Conservation (phyloP, 2,888 invertebrate genomes). For the Cetonia aurata region DNA sequence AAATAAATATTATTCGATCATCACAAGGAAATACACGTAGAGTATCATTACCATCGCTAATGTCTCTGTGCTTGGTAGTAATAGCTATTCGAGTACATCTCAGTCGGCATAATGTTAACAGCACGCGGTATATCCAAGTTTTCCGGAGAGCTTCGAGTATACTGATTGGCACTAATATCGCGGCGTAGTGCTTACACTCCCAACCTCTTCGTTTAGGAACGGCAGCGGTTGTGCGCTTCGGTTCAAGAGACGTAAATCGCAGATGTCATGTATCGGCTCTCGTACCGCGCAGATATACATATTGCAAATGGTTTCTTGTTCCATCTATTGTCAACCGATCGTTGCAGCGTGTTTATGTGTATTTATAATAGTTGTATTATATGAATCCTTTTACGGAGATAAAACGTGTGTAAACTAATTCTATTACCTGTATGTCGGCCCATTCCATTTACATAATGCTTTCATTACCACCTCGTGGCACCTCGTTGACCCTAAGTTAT, state of each 20-base stretch:
- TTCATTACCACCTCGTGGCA: slow-evolving; percentile 54
- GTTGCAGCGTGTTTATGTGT: slow-evolving; percentile 41
- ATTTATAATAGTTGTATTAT: slow-evolving; percentile 45
- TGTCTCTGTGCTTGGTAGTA: slow-evolving; percentile 17
- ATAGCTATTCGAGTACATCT: slow-evolving; percentile 6
- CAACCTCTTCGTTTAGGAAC: slow-evolving; percentile 25
- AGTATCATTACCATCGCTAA: slow-evolving; percentile 26
- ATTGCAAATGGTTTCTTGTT: slow-evolving; percentile 46
- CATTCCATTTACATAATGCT: slow-evolving; percentile 54
- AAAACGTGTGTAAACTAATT: slow-evolving; percentile 50
- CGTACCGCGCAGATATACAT: slow-evolving; percentile 39
- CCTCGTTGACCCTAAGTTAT: slow-evolving; percentile 52
- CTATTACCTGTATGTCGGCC: slow-evolving; percentile 51
- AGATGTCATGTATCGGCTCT: slow-evolving; percentile 39
- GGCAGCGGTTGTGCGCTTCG: slow-evolving; percentile 17
- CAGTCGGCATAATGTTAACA: slow-evolving; percentile 14
- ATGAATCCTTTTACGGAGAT: slow-evolving; percentile 47
- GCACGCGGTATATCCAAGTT: slow-evolving; percentile 22
- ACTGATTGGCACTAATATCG: slow-evolving; percentile 28
- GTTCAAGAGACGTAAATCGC: slow-evolving; percentile 41
- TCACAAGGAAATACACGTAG: not conserved
- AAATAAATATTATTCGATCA: not conserved
- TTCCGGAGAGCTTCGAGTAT: slow-evolving; percentile 21
- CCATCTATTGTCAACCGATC: slow-evolving; percentile 39
- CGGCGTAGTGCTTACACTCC: slow-evolving; percentile 24